These are phyloP conservation scores for Eidolon helvum DNA, from an alignment of 2,113 vertebrate species.

Conservation along the genomic window DNA sequence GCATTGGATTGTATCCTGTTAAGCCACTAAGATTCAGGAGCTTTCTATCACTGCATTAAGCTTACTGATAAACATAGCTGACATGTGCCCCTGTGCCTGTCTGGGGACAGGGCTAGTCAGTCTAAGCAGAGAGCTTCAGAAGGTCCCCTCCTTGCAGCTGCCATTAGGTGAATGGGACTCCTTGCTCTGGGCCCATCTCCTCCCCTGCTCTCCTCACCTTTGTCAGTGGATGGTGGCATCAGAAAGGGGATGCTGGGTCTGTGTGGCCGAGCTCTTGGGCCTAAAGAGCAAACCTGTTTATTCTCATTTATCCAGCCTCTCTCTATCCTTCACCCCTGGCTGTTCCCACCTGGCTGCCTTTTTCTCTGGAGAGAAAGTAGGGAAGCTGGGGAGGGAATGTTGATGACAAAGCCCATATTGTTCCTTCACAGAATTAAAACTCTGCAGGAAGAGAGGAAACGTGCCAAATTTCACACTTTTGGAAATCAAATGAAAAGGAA, in stretches of 20 bases:
- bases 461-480: neutral
- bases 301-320: no score
- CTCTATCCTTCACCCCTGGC: neutral
- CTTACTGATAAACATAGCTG: neutral
- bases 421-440: neutral
- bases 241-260: neutral
- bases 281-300: no score
- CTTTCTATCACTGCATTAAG: neutral
- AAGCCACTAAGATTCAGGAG: neutral
- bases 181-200: neutral
- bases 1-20: accelerated
- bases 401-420: neutral
- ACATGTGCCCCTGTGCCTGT: neutral
- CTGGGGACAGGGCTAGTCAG: neutral
- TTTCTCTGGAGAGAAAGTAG: neutral
- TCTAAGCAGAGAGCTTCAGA: neutral
- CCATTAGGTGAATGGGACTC: neutral
- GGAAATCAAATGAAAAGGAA: neutral
- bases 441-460: neutral
- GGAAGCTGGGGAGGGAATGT: accelerated
- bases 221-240: neutral
- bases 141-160: neutral
- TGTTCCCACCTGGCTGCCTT: neutral
- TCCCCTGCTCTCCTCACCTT: no score
- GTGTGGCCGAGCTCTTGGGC: neutral